Evolutionary conservation across 2,888 invertebrate genomes (phyloP).

Genomic region (Drosophila gaucha): DNA sequence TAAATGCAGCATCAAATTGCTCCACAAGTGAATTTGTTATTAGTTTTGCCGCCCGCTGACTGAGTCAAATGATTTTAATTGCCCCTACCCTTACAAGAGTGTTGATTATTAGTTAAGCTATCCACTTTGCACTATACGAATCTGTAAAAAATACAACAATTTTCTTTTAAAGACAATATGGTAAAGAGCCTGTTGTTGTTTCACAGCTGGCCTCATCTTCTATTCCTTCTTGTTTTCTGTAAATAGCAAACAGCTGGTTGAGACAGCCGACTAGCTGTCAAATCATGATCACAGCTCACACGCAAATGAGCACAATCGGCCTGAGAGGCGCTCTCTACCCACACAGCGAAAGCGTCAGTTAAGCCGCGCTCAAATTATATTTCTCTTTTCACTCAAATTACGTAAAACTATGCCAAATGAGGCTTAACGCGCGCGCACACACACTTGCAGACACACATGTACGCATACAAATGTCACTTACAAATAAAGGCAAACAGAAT

Average conservation of each 20-base stretch:
- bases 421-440: constrained; percentile 56
- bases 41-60: constrained; percentile 46
- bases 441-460: not conserved
- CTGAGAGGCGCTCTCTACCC: constrained; percentile 17
- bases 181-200: not conserved
- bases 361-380: constrained; percentile 50
- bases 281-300: constrained; percentile 52
- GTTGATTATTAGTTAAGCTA: constrained; percentile 18
- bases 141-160: not conserved
- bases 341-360: constrained; percentile 26
- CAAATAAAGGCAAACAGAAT: constrained; percentile 42
- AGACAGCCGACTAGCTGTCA: constrained; percentile 13
- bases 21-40: constrained; percentile 71
- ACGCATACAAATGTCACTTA: constrained; percentile 26
- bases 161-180: not conserved
- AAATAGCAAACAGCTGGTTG: constrained; percentile 67
- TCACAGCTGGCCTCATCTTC: constrained; percentile 11
- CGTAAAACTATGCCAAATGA: constrained; percentile 77
- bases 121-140: not conserved
- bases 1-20: constrained; percentile 66
- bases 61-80: constrained; percentile 65
- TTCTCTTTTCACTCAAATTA: constrained; percentile 51
- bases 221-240: constrained; percentile 20
- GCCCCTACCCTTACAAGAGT: constrained; percentile 22
- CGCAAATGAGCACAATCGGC: constrained; percentile 10